Conservation (phyloP, 2,888 invertebrate species). For the Harpalus rufipes region DNA sequence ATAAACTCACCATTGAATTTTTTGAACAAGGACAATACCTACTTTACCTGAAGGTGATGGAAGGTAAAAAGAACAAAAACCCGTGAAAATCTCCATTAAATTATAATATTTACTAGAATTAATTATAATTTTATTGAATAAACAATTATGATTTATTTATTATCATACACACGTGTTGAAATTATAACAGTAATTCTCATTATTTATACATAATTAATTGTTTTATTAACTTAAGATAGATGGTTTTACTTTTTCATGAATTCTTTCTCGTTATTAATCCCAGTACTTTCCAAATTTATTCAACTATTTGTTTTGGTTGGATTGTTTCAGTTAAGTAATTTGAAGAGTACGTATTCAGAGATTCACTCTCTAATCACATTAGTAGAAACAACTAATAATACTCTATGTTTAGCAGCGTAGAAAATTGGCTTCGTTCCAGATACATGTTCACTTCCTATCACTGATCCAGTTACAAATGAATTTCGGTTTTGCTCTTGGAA, state of each 20-base stretch:
- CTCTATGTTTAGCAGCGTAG: constrained; percentile 50
- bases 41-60: too few species aligned
- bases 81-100: too few species aligned
- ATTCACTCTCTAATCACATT: constrained; percentile 53
- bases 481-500: constrained; percentile 13
- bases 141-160: neutral
- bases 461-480: constrained; percentile 50
- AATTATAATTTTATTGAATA: neutral
- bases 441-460: constrained; percentile 60
- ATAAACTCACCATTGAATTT: too few species aligned
- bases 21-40: too few species aligned
- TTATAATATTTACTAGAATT: neutral
- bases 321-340: constrained; percentile 19
- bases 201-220: too few species aligned
- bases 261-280: neutral
- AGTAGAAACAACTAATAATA: constrained; percentile 44
- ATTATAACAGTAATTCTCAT: neutral
- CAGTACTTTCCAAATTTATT: neutral
- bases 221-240: neutral
- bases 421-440: constrained; percentile 55
- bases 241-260: neutral
- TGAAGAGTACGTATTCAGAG: constrained; percentile 2
- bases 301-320: constrained; percentile 14
- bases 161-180: neutral
- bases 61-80: too few species aligned